Base-by-base conservation (phyloP, 1,140 invertebrate species). In the Saccostrea glomerata region DNA sequence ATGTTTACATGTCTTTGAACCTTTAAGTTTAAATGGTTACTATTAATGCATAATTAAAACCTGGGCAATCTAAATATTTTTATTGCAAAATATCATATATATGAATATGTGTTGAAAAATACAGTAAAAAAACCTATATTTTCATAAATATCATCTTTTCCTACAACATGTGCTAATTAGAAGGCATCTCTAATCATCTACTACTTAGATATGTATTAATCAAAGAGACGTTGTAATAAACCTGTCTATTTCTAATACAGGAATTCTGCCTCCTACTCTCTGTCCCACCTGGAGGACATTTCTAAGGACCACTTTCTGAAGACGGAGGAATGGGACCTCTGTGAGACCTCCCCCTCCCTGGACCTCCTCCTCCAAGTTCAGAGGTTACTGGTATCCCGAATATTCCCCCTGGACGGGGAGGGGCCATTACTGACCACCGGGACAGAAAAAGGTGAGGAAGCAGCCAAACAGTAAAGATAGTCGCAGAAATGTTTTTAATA, bases 301-400 rank as follows among this genome's bases (percentile, higher is more conserved):
- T 87, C 93, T 6, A 85, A 90, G 25, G 92, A 93, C 84, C 88
- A 89, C 47, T 87, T 89, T 0, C 36, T 92, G n/a, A 94, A 94
- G 89, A 88, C 88, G 30, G 93, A 94, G 25, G 93, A 93, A 20
- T 84, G 85, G 11, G 93, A 94, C 13, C 84, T 89, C 20, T 88
- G 90, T 55, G 94, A 95, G n/a, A 94, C 93, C 70, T 97, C 97
- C 20, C 97, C 98, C 0, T 98, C 98, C 91, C 95, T 98, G 58
- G 97, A 97, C 94, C 95, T 99, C 2, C 95, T 99, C 7, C 96
- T 98, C 85, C 96, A 97, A 89, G 99, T 98, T 94, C 98, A 99
- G 95, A 96, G 98, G 92, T 96, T 98, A 12, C 94, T 98, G 0
- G 96, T 98, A 11, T 96, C 96, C 4, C 96, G 97, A 82, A 96